phyloP scores from a whole-genome alignment of 1,140 invertebrate species.

The Listronotus oregonensis region DNA sequence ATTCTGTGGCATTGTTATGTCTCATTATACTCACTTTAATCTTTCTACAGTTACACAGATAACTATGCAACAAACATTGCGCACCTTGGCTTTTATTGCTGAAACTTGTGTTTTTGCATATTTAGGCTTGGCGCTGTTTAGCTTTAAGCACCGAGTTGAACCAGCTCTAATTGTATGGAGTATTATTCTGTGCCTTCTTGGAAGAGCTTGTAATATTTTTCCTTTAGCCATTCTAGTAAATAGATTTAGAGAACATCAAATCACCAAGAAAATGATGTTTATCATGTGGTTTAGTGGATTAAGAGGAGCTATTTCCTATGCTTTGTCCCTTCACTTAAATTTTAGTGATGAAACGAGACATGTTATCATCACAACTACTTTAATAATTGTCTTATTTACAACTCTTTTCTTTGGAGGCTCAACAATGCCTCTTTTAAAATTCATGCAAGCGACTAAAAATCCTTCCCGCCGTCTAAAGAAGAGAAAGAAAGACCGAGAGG shows the following conservation, averaged over 20 bases:
- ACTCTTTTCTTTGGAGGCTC: slow-evolving; percentile 92
- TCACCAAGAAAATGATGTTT: slow-evolving; percentile 98
- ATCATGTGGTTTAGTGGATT: slow-evolving; percentile 99
- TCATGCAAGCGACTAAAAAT: slow-evolving; percentile 67
- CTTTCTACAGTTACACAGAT: slow-evolving; percentile 98
- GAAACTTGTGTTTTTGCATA: slow-evolving; percentile 99
- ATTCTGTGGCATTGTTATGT: slow-evolving; percentile 99
- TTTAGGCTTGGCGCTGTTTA: slow-evolving; percentile 95
- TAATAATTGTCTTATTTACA: slow-evolving; percentile 96
- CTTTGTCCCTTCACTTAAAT: slow-evolving; percentile 93
- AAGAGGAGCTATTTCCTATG: slow-evolving; percentile 97
- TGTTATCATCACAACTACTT: slow-evolving; percentile 95
- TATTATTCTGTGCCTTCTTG: slow-evolving; percentile 88
- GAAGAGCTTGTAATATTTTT: slow-evolving; percentile 96
- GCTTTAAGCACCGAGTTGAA: slow-evolving; percentile 86
- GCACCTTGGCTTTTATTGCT: slow-evolving; percentile 96
- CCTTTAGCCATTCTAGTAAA: slow-evolving; percentile 93
- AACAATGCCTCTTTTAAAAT: slow-evolving; percentile 94
- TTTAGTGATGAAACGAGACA: slow-evolving; percentile 92
- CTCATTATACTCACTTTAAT: slow-evolving; percentile 99
- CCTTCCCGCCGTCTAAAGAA: slow-evolving; percentile 58
- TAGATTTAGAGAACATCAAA: slow-evolving; percentile 95
- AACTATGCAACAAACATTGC: slow-evolving; percentile 98
- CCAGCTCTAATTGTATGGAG: slow-evolving; percentile 90
- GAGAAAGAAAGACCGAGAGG: slow-evolving; percentile 77